A percentile compares a stretch with the other conserved stretches of the same genome.
Evolutionary conservation across 2,113 vertebrate species (phyloP).

Genomic region (Dolichallabes microphthalmus): DNA sequence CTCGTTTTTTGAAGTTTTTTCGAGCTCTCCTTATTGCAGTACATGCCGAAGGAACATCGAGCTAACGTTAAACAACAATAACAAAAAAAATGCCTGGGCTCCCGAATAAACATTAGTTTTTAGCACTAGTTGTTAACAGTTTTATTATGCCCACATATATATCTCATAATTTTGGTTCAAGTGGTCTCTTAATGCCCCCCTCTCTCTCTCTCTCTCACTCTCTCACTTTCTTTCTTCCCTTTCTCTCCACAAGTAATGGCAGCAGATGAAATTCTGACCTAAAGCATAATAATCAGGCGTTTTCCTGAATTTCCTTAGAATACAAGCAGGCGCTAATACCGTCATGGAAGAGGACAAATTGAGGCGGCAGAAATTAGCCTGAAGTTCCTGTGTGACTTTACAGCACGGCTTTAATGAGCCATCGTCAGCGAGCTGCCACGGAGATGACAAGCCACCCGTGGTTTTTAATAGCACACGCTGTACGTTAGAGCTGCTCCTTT

Average conservation of each 20-base stretch:
- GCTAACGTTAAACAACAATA: constrained; percentile 7
- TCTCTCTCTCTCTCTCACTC: not conserved
- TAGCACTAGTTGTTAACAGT: constrained; percentile 20
- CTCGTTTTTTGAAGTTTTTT: constrained; percentile 40
- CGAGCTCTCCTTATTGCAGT: constrained; percentile 19
- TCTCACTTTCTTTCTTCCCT: not conserved
- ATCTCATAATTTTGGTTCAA: constrained; percentile 28
- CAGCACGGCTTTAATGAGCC: constrained; percentile 56
- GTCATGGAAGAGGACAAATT: constrained; percentile 31
- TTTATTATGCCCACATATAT: constrained; percentile 27
- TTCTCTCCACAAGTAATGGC: constrained; percentile 6
- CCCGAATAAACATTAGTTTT: constrained; percentile 27
- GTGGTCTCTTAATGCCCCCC: constrained; percentile 3
- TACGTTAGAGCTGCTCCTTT: not conserved
- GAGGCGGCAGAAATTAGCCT: constrained; percentile 52
- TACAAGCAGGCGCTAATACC: constrained; percentile 55
- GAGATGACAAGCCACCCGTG: constrained; percentile 44
- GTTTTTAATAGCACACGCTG: constrained; percentile 50
- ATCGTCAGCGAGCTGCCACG: constrained; percentile 30
- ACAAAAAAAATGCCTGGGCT: not conserved
- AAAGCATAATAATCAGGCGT: constrained; percentile 41
- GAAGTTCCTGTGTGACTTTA: constrained; percentile 53
- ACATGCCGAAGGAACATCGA: constrained; percentile 10
- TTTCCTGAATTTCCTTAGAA: constrained; percentile 41
- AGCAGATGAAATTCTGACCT: constrained; percentile 18